Evolutionary conservation across 2,797 vertebrate genomes (phyloP).

Genomic region (Rhinogobio ventralis): DNA sequence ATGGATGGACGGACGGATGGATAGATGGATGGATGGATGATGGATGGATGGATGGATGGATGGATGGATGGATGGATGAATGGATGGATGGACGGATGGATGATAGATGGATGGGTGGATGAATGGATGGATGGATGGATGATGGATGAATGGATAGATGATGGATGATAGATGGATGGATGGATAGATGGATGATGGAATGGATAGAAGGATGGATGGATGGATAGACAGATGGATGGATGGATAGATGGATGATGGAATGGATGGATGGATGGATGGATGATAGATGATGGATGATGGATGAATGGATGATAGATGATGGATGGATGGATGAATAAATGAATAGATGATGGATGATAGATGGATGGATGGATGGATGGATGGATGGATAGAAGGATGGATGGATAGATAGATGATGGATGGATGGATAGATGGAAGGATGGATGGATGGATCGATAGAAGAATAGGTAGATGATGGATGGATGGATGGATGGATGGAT

Average conservation of each 20-base stretch:
- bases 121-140: background rate
- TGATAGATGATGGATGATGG: too few relatives aligned
- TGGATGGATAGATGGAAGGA: background rate
- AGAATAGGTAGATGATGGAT: rapidly evolving
- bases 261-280: too few relatives aligned
- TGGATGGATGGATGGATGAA: background rate
- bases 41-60: rapidly evolving
- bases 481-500: background rate
- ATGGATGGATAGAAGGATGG: rapidly evolving
- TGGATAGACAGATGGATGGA: too few relatives aligned
- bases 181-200: background rate
- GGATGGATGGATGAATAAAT: background rate
- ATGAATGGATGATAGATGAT: background rate
- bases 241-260: rapidly evolving
- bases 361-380: background rate
- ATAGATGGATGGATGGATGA: background rate
- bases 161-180: too few relatives aligned
- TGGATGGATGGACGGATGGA: background rate
- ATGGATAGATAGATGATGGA: background rate
- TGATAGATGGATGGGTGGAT: rapidly evolving
- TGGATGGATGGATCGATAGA: background rate
- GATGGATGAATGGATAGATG: rapidly evolving
- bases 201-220: background rate
- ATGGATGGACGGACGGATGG: too few relatives aligned
- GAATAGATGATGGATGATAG: background rate